phyloP scores from a whole-genome alignment of 2,797 vertebrate genomes.

The Ciconia nigra region DNA sequence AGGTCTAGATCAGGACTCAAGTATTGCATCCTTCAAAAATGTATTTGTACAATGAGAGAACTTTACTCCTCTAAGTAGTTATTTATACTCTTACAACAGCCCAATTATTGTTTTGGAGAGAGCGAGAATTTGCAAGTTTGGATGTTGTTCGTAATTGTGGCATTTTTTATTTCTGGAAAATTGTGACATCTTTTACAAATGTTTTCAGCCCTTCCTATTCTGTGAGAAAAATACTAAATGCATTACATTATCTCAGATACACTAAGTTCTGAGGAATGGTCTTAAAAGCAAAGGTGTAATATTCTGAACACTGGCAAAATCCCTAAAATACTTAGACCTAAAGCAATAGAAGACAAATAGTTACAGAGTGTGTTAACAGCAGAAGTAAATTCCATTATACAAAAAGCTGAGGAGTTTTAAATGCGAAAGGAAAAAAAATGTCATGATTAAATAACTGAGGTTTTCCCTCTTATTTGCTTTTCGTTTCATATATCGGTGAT shows the following conservation, averaged over 20 bases:
- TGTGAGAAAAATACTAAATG: not conserved
- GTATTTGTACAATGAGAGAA: rapidly evolving
- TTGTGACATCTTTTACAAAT: not conserved
- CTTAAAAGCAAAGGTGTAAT: not conserved
- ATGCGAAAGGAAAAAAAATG: not conserved
- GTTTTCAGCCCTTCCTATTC: not conserved
- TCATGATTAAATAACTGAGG: not conserved
- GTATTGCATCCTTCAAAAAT: not conserved
- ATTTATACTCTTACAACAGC: not conserved
- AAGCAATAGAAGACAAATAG: not conserved
- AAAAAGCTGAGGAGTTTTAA: not conserved
- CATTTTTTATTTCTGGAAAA: not conserved
- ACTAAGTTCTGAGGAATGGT: not conserved
- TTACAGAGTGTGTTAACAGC: not conserved
- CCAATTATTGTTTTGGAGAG: not conserved
- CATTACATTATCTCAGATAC: not conserved
- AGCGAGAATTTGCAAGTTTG: not conserved
- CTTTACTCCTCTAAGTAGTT: not conserved
- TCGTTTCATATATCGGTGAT: not conserved
- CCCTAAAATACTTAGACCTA: not conserved
- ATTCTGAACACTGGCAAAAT: not conserved
- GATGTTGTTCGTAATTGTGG: not conserved
- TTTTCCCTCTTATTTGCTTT: not conserved
- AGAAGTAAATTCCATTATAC: not conserved
- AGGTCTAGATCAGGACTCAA: not conserved